phyloP scores from a whole-genome alignment of 2,113 vertebrate genomes.

The Gymnogyps californianus region DNA sequence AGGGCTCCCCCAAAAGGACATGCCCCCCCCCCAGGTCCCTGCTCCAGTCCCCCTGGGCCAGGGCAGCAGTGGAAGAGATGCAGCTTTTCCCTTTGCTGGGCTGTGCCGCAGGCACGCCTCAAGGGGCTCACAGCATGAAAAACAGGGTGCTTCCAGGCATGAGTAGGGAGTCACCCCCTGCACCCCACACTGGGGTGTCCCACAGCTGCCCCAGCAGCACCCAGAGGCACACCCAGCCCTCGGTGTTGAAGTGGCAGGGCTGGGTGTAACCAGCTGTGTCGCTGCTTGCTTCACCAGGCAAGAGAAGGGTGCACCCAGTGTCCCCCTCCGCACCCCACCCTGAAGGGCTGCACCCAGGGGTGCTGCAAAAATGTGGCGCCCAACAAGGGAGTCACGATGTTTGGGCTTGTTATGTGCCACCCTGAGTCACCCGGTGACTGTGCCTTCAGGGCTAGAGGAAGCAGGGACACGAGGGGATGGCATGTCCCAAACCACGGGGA shows the following conservation, averaged over 20 bases:
- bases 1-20: background rate
- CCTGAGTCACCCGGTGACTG: background rate
- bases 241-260: accelerated
- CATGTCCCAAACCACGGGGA: background rate
- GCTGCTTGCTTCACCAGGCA: background rate
- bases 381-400: accelerated
- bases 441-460: background rate
- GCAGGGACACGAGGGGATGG: background rate
- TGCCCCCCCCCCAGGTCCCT: background rate
- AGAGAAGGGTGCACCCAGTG: background rate
- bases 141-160: background rate
- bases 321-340: background rate
- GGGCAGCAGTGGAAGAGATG: too few relatives aligned
- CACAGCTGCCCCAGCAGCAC: background rate
- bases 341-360: background rate
- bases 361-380: background rate
- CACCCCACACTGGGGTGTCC: background rate
- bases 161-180: background rate
- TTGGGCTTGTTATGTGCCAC: background rate
- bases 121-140: too few relatives aligned
- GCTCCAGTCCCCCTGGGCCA: background rate
- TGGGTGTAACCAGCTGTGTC: accelerated
- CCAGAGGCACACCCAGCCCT: background rate
- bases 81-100: background rate
- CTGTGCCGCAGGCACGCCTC: background rate